Evolutionary conservation across 64 coral and sea anemone species (phyloP).

Genomic region (Acropora tenuis): DNA sequence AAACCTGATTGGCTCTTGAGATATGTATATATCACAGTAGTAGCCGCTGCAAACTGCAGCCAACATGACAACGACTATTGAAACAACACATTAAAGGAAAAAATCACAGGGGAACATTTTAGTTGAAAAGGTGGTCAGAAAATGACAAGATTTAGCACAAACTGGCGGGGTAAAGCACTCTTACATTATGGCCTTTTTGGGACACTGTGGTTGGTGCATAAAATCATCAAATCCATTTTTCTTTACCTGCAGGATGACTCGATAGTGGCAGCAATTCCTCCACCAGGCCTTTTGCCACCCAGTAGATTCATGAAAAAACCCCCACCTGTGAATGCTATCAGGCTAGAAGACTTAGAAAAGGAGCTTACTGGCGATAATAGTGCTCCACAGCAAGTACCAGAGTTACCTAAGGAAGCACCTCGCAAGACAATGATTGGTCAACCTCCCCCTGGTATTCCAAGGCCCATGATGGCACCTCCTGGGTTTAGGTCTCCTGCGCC

Average conservation of each 20-base stretch:
- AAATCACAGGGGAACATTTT: too few species aligned
- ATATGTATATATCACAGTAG: too few species aligned
- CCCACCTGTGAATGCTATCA: constrained; percentile 70
- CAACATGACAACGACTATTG: too few species aligned
- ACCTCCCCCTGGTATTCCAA: constrained; percentile 82
- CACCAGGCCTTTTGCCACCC: constrained; percentile 71
- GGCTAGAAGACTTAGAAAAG: constrained; percentile 83
- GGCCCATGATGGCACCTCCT: constrained; percentile 67
- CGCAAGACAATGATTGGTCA: constrained; percentile 54
- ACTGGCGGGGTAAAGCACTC: too few species aligned
- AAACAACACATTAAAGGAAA: too few species aligned
- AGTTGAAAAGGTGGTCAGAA: too few species aligned
- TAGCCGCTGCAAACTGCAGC: too few species aligned
- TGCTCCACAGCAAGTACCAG: constrained; percentile 16
- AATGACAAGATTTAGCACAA: too few species aligned
- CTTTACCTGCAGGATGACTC: constrained; percentile 75
- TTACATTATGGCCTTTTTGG: neutral
- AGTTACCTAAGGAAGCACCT: constrained; percentile 29
- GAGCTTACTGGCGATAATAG: constrained; percentile 54
- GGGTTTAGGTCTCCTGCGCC: constrained; percentile 1
- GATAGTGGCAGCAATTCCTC: constrained; percentile 75
- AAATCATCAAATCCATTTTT: neutral
- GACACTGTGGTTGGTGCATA: too few species aligned
- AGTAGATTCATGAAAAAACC: constrained; percentile 78
- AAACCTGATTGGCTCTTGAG: too few species aligned